Percentiles rank a stretch among this genome's conserved stretches.
These are phyloP conservation scores for Platygyra sinensis DNA, from an alignment of 64 coral and sea anemone genomes.

Conservation along the genomic window DNA sequence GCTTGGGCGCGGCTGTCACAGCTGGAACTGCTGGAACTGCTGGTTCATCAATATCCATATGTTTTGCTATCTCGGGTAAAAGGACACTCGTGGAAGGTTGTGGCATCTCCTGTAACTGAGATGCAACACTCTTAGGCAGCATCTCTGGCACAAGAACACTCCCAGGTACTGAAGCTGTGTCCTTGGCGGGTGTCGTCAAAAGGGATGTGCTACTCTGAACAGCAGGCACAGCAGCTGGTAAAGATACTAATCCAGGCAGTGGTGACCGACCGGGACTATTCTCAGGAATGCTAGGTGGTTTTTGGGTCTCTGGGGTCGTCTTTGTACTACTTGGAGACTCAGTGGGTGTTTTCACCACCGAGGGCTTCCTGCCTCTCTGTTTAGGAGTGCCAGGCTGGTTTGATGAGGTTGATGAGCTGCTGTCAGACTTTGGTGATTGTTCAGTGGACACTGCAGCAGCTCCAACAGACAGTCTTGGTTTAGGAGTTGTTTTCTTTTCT, in stretches of 20 bases:
- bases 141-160: slow-evolving; percentile 17
- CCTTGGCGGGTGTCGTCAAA: slow-evolving; percentile 23
- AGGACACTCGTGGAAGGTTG: slow-evolving; percentile 8
- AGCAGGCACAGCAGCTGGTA: slow-evolving; percentile 22
- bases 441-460: neutral
- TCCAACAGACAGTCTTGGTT: slow-evolving; percentile 33
- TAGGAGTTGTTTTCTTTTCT: slow-evolving; percentile 28
- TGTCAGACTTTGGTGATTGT: slow-evolving; percentile 12
- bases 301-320: slow-evolving; percentile 33
- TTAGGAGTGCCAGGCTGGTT: slow-evolving; percentile 61
- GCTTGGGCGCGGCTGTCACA: neutral
- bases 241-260: slow-evolving; percentile 12
- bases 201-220: slow-evolving; percentile 19
- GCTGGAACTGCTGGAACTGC: neutral
- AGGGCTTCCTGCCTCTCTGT: slow-evolving; percentile 79
- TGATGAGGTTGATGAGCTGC: neutral
- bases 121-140: slow-evolving; percentile 5
- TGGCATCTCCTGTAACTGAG: slow-evolving; percentile 18
- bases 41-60: neutral
- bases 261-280: slow-evolving; percentile 19
- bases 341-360: slow-evolving; percentile 58
- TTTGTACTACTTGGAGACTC: slow-evolving; percentile 12
- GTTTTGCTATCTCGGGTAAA: slow-evolving; percentile 21
- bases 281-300: slow-evolving; percentile 20
- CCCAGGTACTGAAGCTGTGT: neutral